phyloP scores from a whole-genome alignment of 2,888 invertebrate species.

The Epistrophella euchroma region DNA sequence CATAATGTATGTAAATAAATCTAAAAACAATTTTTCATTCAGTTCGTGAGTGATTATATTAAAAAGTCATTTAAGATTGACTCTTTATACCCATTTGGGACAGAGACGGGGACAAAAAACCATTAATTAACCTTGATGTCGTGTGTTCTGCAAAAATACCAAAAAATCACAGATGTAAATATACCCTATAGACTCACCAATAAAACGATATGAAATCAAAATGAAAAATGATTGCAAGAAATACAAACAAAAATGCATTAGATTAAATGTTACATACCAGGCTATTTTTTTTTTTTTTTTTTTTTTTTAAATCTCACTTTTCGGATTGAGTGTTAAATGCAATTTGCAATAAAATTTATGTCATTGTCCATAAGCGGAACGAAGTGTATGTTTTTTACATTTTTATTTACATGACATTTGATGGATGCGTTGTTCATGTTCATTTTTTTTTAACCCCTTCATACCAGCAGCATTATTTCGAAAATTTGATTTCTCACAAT shows the following conservation, averaged over 20 bases:
- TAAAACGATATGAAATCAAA: slow-evolving; percentile 34
- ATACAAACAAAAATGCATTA: slow-evolving; percentile 8
- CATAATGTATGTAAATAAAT: slow-evolving; percentile 64
- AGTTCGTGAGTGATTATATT: slow-evolving; percentile 65
- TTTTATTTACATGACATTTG: slow-evolving; percentile 31
- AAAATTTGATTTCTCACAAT: slow-evolving; percentile 67
- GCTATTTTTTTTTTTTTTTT: background rate
- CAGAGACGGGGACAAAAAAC: slow-evolving; percentile 20
- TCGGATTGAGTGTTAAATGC: slow-evolving; percentile 25
- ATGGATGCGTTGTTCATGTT: slow-evolving; percentile 31
- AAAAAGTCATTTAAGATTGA: slow-evolving; percentile 55
- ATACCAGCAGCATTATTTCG: slow-evolving; percentile 48
- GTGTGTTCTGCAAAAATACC: slow-evolving; percentile 29
- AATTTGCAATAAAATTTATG: slow-evolving; percentile 58
- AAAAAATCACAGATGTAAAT: slow-evolving; percentile 52
- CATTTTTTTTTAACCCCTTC: background rate
- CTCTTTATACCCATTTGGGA: slow-evolving; percentile 45
- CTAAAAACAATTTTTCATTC: slow-evolving; percentile 68
- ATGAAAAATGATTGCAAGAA: slow-evolving; percentile 65
- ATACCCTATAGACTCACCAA: slow-evolving; percentile 6
- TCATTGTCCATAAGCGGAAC: slow-evolving; percentile 64
- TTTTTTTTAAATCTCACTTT: slow-evolving; percentile 5
- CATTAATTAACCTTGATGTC: slow-evolving; percentile 65
- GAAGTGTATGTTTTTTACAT: slow-evolving; percentile 7
- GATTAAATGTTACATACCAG: background rate